Base-by-base conservation (phyloP, 2,888 invertebrate genomes). In the Apomyelois bistriatella region DNA sequence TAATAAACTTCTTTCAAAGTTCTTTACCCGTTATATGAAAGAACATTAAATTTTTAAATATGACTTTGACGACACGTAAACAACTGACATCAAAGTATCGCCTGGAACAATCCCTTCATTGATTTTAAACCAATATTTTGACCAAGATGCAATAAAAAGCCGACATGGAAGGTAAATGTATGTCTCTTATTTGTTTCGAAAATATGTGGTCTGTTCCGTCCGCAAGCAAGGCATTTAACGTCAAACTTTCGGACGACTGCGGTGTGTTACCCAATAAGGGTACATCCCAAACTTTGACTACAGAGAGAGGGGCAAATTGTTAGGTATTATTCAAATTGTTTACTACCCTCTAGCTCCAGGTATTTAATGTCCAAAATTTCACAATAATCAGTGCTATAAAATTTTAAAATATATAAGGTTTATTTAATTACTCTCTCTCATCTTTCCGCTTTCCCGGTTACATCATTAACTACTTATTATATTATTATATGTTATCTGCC, bases 281-380 rank as follows among this genome's bases (percentile, higher is more conserved):
- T 32, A 32, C 46, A 9, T 15, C 1, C 4, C n/a, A 46, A 46
- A 22, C 17, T 41, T 32, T 15, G 13, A 1, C 13, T 12, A 28
- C n/a, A 12, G n/a, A n/a, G 22, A 22, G 22, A 22, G 5, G 22
- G 5, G 30, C 4, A 46, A 12, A 32, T 46, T 46, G 46, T 46
- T 46, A 30, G 30, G 32, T 43, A 30, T 43, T 30, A 43, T 30
- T 43, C 8, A 30, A 28, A 43, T 43, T 43, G 43, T 43, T 30
- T 41, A 2, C 22, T 13, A 13, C 38, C 38, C 38, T 13, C 7
- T 38, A 1, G 13, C 7, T 7, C 8, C 15, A 38, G 38, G 7
- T 38, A 8, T 8, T 15, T 38, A 38, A 13, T 4, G 7, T 7
- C 32, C 32, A 32, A 8, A 32, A 32, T 32, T 9, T 32, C 7